phyloP scores from a whole-genome alignment of 1,140 invertebrate genomes.

The Rhagoletis zephyria region DNA sequence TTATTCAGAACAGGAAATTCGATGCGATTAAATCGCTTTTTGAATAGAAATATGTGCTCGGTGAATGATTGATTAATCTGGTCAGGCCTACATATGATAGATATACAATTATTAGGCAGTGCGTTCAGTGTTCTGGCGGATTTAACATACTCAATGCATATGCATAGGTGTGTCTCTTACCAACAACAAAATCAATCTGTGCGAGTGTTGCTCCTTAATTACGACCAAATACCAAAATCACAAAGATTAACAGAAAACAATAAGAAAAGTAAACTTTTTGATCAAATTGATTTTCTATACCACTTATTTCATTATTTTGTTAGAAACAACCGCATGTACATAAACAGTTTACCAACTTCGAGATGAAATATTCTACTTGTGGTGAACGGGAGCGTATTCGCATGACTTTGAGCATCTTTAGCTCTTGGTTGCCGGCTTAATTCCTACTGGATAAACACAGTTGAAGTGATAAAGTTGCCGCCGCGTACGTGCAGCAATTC shows the following conservation, averaged over 20 bases:
- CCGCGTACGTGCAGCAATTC: not conserved
- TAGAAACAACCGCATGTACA: conserved; percentile 8
- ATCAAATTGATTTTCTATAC: conserved; percentile 44
- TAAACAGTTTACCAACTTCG: not conserved
- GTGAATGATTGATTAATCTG: no score
- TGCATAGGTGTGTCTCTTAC: no score
- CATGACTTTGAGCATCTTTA: not conserved
- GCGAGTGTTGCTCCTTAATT: conserved; percentile 15
- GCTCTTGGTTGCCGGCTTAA: conserved; percentile 14
- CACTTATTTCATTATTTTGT: conserved; percentile 49
- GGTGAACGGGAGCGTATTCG: not conserved
- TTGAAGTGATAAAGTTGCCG: conserved; percentile 40
- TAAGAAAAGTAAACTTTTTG: conserved; percentile 37
- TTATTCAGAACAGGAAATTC: no score
- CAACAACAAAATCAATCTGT: not conserved
- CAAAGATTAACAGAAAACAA: conserved; percentile 43
- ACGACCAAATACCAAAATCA: conserved; percentile 25
- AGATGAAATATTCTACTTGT: not conserved
- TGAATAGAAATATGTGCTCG: no score
- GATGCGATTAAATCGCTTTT: no score
- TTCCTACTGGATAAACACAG: conserved; percentile 39
- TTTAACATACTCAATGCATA: no score
- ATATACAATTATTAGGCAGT: no score
- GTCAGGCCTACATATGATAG: no score
- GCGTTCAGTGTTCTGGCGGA: no score